phyloP scores from a whole-genome alignment of 2,797 vertebrate species.

The Philypnodon macrostomus region DNA sequence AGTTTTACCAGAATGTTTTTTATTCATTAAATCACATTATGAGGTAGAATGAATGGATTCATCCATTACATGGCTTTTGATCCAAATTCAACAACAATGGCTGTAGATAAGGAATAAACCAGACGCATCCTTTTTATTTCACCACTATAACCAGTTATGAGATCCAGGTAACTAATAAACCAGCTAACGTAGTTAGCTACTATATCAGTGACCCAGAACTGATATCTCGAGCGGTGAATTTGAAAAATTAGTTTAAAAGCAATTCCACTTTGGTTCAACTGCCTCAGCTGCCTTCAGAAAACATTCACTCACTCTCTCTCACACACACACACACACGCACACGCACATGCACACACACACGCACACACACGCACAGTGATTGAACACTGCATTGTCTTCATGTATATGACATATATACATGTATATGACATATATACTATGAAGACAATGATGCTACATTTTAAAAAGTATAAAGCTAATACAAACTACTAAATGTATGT shows the following conservation, averaged over 20 bases:
- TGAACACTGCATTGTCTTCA: conserved; percentile 54
- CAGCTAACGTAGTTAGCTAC: background rate
- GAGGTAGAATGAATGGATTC: conserved; percentile 68
- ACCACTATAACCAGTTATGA: conserved; percentile 4
- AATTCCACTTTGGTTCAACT: conserved; percentile 60
- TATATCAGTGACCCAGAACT: conserved; percentile 3
- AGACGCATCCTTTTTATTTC: too few relatives aligned
- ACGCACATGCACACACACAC: conserved; percentile 8
- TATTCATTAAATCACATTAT: conserved; percentile 32
- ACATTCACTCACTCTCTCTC: conserved; percentile 12
- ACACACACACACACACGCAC: conserved; percentile 11
- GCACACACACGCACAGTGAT: conserved; percentile 24
- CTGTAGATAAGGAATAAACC: background rate
- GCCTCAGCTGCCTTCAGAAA: conserved; percentile 62
- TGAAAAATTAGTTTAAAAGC: conserved; percentile 4
- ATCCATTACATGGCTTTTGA: conserved; percentile 54
- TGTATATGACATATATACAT: conserved; percentile 31
- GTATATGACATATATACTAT: conserved; percentile 39
- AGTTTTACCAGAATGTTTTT: conserved; percentile 10
- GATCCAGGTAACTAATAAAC: background rate
- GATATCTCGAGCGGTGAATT: conserved; percentile 7
- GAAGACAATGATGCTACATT: conserved; percentile 57
- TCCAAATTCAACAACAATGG: conserved; percentile 28
- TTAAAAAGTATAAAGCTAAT: conserved; percentile 46
- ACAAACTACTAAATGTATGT: conserved; percentile 25